A percentile compares a stretch with the other conserved stretches of the same genome.
phyloP scores from a whole-genome alignment of 2,888 invertebrate genomes.

The Polymixis flavicincta region DNA sequence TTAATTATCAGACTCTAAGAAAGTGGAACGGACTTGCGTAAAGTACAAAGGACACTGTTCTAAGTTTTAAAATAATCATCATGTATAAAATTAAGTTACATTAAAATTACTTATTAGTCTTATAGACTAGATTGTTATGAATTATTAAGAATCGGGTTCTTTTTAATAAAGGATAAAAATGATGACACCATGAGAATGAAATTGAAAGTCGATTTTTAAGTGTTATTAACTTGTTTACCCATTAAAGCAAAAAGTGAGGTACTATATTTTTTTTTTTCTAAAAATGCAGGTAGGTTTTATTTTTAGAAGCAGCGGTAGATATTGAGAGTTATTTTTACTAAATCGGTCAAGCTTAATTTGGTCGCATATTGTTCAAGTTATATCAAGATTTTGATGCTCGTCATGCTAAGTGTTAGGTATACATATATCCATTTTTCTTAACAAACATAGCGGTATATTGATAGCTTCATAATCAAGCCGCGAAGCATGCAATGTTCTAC shows the following conservation, averaged over 20 bases:
- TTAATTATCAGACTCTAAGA: too few relatives aligned
- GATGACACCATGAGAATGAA: conserved; percentile 1
- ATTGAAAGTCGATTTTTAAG: conserved; percentile 5
- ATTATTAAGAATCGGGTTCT: too few relatives aligned
- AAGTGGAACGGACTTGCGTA: too few relatives aligned
- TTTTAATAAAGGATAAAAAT: too few relatives aligned
- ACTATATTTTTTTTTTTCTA: too few relatives aligned
- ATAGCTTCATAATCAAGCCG: conserved; percentile 33
- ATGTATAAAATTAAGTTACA: too few relatives aligned
- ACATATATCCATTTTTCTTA: conserved; percentile 1
- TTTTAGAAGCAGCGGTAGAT: conserved; percentile 3
- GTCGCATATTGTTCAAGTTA: conserved; percentile 22
- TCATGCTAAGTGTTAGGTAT: not conserved
- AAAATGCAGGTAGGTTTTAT: not conserved
- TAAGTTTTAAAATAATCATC: too few relatives aligned
- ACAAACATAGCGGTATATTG: conserved; percentile 28
- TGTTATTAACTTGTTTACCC: not conserved
- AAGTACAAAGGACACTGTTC: too few relatives aligned
- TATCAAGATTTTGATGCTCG: not conserved
- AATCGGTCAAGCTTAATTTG: conserved; percentile 42
- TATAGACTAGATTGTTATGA: too few relatives aligned
- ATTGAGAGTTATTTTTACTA: conserved; percentile 2
- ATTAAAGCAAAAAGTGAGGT: not conserved
- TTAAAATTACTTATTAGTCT: too few relatives aligned
- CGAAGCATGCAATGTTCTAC: conserved; percentile 33